Conservation (phyloP, 2,888 invertebrate genomes). For the Phoenoteleia sp. region DNA sequence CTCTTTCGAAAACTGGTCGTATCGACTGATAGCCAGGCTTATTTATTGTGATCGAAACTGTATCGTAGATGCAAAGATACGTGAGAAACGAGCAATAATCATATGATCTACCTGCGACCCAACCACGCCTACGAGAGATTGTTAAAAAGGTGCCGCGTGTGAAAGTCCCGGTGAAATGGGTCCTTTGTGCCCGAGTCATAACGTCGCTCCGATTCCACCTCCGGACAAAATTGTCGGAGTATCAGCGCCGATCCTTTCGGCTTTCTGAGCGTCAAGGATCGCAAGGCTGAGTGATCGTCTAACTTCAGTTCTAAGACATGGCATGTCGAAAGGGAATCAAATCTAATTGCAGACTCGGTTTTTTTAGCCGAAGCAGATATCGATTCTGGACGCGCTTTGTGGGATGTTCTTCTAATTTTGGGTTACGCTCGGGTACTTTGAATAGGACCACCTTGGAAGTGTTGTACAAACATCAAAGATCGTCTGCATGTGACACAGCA, state of each 20-base stretch:
- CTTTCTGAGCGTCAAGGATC: slow-evolving; percentile 11
- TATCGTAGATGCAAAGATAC: slow-evolving; percentile 59
- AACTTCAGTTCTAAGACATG: slow-evolving; percentile 52
- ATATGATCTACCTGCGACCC: slow-evolving; percentile 77
- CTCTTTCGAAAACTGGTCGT: slow-evolving; percentile 26
- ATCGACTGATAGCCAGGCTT: slow-evolving; percentile 9
- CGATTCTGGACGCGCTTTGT: neutral
- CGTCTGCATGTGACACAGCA: slow-evolving; percentile 52
- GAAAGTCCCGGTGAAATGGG: slow-evolving; percentile 78
- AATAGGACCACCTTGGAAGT: slow-evolving; percentile 66
- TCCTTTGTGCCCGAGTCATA: slow-evolving; percentile 79
- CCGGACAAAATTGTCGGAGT: slow-evolving; percentile 11
- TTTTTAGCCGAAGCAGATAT: slow-evolving; percentile 31
- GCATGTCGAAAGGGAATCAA: slow-evolving; percentile 60
- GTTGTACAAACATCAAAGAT: slow-evolving; percentile 53
- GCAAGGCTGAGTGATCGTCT: slow-evolving; percentile 38
- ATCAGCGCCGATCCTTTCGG: slow-evolving; percentile 17
- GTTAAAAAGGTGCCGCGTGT: slow-evolving; percentile 79
- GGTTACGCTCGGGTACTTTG: slow-evolving; percentile 51
- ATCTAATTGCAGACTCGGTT: slow-evolving; percentile 59
- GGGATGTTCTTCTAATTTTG: slow-evolving; percentile 47
- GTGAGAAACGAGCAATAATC: slow-evolving; percentile 69
- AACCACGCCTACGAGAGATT: slow-evolving; percentile 77
- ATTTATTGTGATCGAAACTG: slow-evolving; percentile 51
- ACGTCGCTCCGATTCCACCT: slow-evolving; percentile 73